These are phyloP conservation scores for Drosophila dunni DNA, from an alignment of 1,140 invertebrate species.

Conservation along the genomic window DNA sequence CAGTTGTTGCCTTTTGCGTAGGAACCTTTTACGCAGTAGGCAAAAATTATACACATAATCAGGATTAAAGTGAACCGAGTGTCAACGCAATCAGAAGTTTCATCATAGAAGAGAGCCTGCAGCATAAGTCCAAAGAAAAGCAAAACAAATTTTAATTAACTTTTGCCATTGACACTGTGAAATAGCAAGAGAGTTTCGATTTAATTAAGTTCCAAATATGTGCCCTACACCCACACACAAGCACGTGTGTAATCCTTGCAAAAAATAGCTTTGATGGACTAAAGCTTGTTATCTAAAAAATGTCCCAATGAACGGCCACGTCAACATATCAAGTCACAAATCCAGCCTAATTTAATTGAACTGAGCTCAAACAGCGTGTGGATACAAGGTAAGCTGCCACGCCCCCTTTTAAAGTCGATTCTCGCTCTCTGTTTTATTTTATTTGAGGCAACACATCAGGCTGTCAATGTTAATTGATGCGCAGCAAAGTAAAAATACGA, in stretches of 20 bases:
- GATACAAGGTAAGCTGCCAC: background rate
- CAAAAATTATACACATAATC: conserved; percentile 24
- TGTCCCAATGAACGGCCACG: conserved; percentile 53
- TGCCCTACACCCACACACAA: background rate
- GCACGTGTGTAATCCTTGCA: conserved; percentile 3
- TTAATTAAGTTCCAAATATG: conserved; percentile 38
- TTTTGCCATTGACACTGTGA: conserved; percentile 38
- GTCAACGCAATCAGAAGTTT: conserved; percentile 29
- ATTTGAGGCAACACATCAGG: conserved; percentile 49
- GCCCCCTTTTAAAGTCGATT: conserved; percentile 25
- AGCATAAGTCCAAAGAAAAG: conserved; percentile 57
- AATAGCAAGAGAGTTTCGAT: conserved; percentile 1
- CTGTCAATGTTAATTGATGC: conserved; percentile 80
- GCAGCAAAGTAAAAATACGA: conserved; percentile 47
- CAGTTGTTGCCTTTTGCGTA: background rate
- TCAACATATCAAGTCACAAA: conserved; percentile 29
- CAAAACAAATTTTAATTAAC: conserved; percentile 79
- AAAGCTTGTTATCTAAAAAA: conserved; percentile 24
- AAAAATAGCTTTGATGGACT: conserved; percentile 28
- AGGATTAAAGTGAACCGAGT: conserved; percentile 21
- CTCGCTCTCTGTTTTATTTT: conserved; percentile 40
- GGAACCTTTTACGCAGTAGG: conserved; percentile 10
- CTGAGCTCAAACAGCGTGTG: background rate
- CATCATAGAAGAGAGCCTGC: conserved; percentile 43
- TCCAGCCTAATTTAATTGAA: conserved; percentile 69